Percentiles rank a stretch among this genome's conserved stretches.
These are phyloP conservation scores for Pterobdella sp. DNA, from an alignment of 2,888 invertebrate genomes.

Conservation along the genomic window DNA sequence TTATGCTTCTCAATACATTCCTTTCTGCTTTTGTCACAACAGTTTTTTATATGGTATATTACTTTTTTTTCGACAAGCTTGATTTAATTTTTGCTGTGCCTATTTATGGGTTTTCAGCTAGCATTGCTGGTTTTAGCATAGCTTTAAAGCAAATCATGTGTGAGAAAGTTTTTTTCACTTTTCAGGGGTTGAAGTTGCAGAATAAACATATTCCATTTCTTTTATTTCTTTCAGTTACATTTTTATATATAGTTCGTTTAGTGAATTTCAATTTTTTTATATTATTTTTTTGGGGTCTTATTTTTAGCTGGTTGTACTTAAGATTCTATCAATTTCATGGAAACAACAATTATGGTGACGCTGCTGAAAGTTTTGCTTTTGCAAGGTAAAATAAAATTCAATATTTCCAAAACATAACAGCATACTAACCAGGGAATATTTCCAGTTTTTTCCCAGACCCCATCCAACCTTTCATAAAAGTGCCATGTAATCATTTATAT, in stretches of 20 bases:
- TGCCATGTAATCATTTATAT: neutral
- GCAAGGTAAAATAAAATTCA: slow-evolving; percentile 62
- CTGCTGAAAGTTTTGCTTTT: slow-evolving; percentile 92
- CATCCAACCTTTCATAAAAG: neutral
- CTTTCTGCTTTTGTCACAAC: slow-evolving; percentile 81
- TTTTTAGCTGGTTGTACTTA: slow-evolving; percentile 87
- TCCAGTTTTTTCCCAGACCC: slow-evolving; percentile 4
- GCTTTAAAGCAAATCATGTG: slow-evolving; percentile 96
- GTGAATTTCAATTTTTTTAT: slow-evolving; percentile 85
- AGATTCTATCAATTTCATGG: slow-evolving; percentile 90
- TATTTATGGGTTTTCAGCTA: slow-evolving; percentile 87
- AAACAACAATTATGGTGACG: slow-evolving; percentile 83
- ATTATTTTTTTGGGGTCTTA: slow-evolving; percentile 84
- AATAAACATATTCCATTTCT: slow-evolving; percentile 81
- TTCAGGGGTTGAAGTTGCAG: slow-evolving; percentile 70
- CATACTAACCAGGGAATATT: neutral
- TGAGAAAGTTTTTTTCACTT: slow-evolving; percentile 81
- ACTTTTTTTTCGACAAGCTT: slow-evolving; percentile 75
- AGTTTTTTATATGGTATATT: slow-evolving; percentile 78
- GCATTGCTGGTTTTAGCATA: slow-evolving; percentile 76
- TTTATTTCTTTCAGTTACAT: slow-evolving; percentile 68
- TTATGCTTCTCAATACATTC: slow-evolving; percentile 81
- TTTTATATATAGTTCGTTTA: slow-evolving; percentile 59
- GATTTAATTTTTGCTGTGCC: slow-evolving; percentile 73
- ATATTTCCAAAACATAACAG: neutral